Percentiles rank a stretch among this genome's conserved stretches.
Conservation (phyloP, 37 sponge, comb jelly and placozoan species). For the Cliona cf. orientalis region DNA sequence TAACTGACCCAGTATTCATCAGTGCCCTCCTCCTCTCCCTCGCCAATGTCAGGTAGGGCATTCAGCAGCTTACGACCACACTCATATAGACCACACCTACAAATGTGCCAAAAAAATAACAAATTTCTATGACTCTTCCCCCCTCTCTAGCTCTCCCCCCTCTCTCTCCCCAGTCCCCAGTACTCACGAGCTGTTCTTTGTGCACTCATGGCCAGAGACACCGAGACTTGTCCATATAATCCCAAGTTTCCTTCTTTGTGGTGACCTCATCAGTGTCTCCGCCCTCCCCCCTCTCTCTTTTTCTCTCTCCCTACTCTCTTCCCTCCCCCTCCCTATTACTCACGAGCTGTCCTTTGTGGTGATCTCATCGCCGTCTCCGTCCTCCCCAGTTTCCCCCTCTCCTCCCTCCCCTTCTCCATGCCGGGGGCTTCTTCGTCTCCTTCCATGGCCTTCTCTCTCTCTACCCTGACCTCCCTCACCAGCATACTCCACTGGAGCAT, state of each 20-base stretch:
- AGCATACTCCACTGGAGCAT: slow-evolving; percentile 1
- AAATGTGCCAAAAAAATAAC: background rate
- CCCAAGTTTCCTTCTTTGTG: background rate
- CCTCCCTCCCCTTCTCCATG: too few relatives aligned
- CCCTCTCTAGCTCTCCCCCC: too few relatives aligned
- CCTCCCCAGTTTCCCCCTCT: background rate
- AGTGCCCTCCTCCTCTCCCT: slow-evolving; percentile 51
- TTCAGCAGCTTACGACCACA: slow-evolving; percentile 41
- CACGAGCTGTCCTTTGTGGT: background rate
- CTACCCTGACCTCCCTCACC: background rate
- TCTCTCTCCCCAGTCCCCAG: too few relatives aligned
- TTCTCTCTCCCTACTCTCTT: background rate
- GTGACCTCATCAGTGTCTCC: background rate
- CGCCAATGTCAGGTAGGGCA: slow-evolving; percentile 65
- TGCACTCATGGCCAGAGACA: too few relatives aligned
- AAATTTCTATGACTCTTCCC: background rate
- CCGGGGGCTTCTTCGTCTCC: background rate
- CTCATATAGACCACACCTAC: slow-evolving; percentile 59
- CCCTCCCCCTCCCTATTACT: background rate
- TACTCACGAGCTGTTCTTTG: too few relatives aligned
- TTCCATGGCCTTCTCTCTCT: background rate
- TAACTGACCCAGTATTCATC: slow-evolving; percentile 27
- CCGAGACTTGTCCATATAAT: background rate
- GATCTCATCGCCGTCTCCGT: background rate
- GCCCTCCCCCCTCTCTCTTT: too few relatives aligned